Base-by-base conservation (phyloP, 2,888 invertebrate species). In the Parnassius apollo region DNA sequence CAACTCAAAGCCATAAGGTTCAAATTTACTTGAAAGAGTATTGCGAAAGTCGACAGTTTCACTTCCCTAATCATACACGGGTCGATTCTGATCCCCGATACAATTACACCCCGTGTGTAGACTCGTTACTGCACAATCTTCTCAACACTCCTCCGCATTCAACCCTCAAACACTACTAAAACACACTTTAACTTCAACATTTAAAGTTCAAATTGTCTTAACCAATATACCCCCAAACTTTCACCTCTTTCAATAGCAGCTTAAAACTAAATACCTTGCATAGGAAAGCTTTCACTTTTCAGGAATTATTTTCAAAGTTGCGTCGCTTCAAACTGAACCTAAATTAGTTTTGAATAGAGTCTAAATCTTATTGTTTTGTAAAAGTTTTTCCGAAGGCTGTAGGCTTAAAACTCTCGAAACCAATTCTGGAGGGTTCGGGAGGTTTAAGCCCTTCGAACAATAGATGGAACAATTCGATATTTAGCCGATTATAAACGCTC, bases 181-280 rank as follows among this genome's bases (percentile, higher is more conserved):
- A 74, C 65, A 69, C 7, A 77, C 82, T 75, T 68, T 86, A 72
- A 65, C 11, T 7, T 56, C 13, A 49, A 9, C 44, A n/a, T 11
- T 59, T 73, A 88, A 73, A 75, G 80, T 70, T 65, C 67, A 78
- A 62, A 75, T 75, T 80, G 44, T 65, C 62, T 57, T 55, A 69
- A 69, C 76, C 67, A 51, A 63, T 62, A 69, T 69, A 71, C 73
- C 82, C 83, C 83, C 75, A 84, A 89, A 91, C 89, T 91, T 91
- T 91, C 91, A 91, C 90, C 90, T 90, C 91, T 90, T 90, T 88
- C 91, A 86, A 90, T 90, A 86, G 86, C 84, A 91, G 85, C 91
- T 90, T 88, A 89, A 88, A 91, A 89, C 89, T 88, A 90, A 89
- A 89, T 90, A 89, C 88, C 86, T 90, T 85, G 83, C 86, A 88